Conservation (phyloP, 35 echinoderm and acorn worm genomes). For the Eucidaris tribuloides region DNA sequence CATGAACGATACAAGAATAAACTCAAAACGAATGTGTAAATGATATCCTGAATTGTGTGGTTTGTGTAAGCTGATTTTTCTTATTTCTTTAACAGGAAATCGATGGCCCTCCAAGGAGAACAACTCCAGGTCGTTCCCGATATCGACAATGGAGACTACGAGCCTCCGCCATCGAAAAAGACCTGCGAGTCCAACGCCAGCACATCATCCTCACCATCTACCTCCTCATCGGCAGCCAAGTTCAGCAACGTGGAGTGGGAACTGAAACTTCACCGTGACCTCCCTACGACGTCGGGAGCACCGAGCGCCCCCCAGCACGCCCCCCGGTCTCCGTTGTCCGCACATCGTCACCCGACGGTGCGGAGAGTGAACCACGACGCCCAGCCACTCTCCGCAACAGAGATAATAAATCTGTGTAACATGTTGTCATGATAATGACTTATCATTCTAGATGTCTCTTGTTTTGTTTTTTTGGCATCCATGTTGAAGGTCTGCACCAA, state of each 20-base stretch:
- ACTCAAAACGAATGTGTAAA: too few relatives aligned
- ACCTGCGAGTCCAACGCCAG: background rate
- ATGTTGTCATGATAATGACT: background rate
- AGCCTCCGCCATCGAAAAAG: background rate
- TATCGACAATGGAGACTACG: slow-evolving; percentile 62
- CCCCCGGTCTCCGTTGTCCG: slow-evolving; percentile 33
- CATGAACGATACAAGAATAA: too few relatives aligned
- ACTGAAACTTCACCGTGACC: background rate
- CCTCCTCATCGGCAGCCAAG: background rate
- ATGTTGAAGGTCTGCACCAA: too few relatives aligned
- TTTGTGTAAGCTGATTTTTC: too few relatives aligned
- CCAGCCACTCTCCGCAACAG: slow-evolving; percentile 21
- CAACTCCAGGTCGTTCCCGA: slow-evolving; percentile 82
- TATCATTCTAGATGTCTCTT: too few relatives aligned
- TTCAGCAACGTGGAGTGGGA: background rate
- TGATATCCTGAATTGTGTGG: too few relatives aligned
- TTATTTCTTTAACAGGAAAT: too few relatives aligned
- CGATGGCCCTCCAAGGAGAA: slow-evolving; percentile 57
- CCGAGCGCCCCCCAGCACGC: too few relatives aligned
- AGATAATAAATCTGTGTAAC: slow-evolving; percentile 6
- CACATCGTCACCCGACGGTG: slow-evolving; percentile 26
- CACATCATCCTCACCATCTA: background rate
- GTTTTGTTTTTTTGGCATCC: too few relatives aligned
- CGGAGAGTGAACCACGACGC: slow-evolving; percentile 41
- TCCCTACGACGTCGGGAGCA: background rate